Percentiles rank a stretch among this genome's conserved stretches.
These are phyloP conservation scores for Calliopum simillimum DNA, from an alignment of 2,888 invertebrate species.

Conservation along the genomic window DNA sequence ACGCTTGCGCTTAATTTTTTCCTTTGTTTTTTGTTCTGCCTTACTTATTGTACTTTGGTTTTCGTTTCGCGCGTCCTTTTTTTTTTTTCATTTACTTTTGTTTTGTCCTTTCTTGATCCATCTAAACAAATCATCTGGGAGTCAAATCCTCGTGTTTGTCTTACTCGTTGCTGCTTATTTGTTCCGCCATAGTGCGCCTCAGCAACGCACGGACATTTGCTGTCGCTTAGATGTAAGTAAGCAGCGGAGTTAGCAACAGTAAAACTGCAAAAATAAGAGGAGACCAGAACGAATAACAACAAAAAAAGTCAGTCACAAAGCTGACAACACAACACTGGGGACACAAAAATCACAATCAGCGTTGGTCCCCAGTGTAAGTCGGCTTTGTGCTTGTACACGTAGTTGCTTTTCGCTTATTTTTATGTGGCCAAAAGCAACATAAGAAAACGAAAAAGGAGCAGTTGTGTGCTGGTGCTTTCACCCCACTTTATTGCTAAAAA, in stretches of 20 bases:
- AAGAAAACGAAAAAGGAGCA: too few species aligned
- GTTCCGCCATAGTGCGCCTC: slow-evolving; percentile 20
- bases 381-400: too few species aligned
- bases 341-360: slow-evolving; percentile 16
- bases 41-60: not conserved
- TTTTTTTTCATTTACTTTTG: not conserved
- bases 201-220: slow-evolving; percentile 8
- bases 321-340: slow-evolving; percentile 24
- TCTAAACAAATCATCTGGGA: slow-evolving; percentile 24
- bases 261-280: too few species aligned
- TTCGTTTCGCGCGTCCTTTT: not conserved
- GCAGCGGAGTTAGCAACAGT: too few species aligned
- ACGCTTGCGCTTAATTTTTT: too few species aligned
- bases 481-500: too few species aligned
- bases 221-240: not conserved
- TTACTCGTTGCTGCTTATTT: slow-evolving; percentile 27
- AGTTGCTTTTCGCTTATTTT: too few species aligned
- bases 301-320: slow-evolving; percentile 7
- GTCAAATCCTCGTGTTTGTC: slow-evolving; percentile 10
- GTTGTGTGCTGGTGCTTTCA: too few species aligned
- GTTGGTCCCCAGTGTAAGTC: too few species aligned
- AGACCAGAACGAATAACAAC: too few species aligned
- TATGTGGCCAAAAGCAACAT: too few species aligned
- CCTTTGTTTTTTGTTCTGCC: too few species aligned
- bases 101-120: not conserved